Conservation (phyloP, 2,113 vertebrate species). For the Oreochromis tanganicae region DNA sequence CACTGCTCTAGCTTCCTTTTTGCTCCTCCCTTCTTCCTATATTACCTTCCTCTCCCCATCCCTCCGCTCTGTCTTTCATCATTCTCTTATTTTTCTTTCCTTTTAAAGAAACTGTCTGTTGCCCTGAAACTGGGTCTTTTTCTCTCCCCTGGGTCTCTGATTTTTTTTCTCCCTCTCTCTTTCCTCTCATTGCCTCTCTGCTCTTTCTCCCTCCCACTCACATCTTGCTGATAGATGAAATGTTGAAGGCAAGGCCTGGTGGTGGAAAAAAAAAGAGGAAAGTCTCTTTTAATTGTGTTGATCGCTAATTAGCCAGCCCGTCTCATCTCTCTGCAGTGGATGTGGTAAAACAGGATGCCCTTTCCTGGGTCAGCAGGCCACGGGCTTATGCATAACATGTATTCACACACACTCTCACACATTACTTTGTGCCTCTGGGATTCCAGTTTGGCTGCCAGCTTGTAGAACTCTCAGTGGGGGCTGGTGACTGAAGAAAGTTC, state of each 20-base stretch:
- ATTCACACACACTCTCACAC: neutral
- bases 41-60: slow-evolving; percentile 7
- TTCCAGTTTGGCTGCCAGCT: neutral
- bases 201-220: slow-evolving; percentile 32
- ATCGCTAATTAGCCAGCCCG: slow-evolving; percentile 41
- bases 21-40: neutral
- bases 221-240: slow-evolving; percentile 45
- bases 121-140: slow-evolving; percentile 42
- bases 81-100: slow-evolving; percentile 52
- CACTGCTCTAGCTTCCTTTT: slow-evolving; percentile 6
- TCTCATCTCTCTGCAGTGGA: slow-evolving; percentile 12
- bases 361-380: slow-evolving; percentile 32
- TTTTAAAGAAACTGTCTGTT: slow-evolving; percentile 53
- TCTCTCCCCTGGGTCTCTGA: slow-evolving; percentile 23
- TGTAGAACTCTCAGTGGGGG: neutral
- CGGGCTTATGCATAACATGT: neutral
- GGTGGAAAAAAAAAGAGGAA: neutral
- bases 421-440: neutral
- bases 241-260: slow-evolving; percentile 30
- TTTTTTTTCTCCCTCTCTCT: neutral
- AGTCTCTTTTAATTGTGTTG: slow-evolving; percentile 51
- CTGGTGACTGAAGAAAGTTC: neutral
- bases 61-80: slow-evolving; percentile 43
- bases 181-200: neutral
- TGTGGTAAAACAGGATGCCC: slow-evolving; percentile 31